Evolutionary conservation across 2,888 invertebrate species (phyloP).

Genomic region (Melangyna quadrimaculata): DNA sequence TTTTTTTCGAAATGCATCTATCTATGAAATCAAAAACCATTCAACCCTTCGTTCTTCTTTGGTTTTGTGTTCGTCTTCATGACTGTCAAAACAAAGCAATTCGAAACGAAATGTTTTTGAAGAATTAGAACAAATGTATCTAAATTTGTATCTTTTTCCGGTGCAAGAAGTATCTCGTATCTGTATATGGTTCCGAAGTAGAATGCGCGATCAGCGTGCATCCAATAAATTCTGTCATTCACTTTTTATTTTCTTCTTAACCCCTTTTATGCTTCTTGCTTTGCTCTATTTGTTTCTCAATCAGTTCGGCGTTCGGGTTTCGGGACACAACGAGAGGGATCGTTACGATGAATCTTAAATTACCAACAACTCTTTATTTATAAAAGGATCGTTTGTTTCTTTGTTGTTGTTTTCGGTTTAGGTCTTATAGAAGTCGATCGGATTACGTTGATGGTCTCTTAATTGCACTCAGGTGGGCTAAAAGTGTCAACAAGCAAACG

Average conservation of each 20-base stretch:
- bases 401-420: slow-evolving; percentile 35
- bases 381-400: slow-evolving; percentile 47
- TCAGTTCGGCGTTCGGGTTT: slow-evolving; percentile 36
- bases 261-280: slow-evolving; percentile 36
- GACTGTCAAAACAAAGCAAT: slow-evolving; percentile 67
- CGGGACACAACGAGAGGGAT: neutral
- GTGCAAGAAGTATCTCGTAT: slow-evolving; percentile 41
- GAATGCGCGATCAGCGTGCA: slow-evolving; percentile 63
- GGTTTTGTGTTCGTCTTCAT: neutral
- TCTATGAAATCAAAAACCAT: slow-evolving; percentile 6
- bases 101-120: slow-evolving; percentile 65
- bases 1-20: slow-evolving; percentile 47
- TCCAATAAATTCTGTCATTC: slow-evolving; percentile 70
- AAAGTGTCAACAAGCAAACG: slow-evolving; percentile 64
- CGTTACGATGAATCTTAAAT: slow-evolving; percentile 58
- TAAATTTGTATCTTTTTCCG: slow-evolving; percentile 66
- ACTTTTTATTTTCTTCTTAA: slow-evolving; percentile 5
- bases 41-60: slow-evolving; percentile 12
- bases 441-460: slow-evolving; percentile 72
- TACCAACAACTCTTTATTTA: slow-evolving; percentile 66
- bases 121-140: slow-evolving; percentile 72
- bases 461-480: slow-evolving; percentile 72
- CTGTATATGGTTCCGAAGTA: slow-evolving; percentile 11
- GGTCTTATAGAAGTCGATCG: slow-evolving; percentile 61
- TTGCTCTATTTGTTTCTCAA: slow-evolving; percentile 58